Evolutionary conservation across 2,888 invertebrate species (phyloP), one percentile per base, ranked within the genome.

Genomic region (Apotomis turbidana): DNA sequence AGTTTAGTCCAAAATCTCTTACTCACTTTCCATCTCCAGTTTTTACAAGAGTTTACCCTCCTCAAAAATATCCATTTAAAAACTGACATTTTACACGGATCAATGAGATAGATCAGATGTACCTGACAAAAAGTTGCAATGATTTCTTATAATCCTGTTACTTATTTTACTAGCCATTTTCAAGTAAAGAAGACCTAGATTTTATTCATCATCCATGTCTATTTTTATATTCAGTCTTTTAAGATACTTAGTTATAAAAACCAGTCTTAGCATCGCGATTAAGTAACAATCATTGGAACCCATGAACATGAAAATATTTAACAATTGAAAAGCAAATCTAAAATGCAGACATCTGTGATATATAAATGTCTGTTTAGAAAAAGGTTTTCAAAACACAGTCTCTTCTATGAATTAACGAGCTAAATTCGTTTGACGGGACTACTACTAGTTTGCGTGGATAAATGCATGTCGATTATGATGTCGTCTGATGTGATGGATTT

Each of bases 391-490:
- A 74, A 76, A 73, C 60, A 54, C 68, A 73, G 69, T 70, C 69
- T 63, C 59, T 70, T 71, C 44, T 44, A 57, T 70, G 58, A 52
- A 10, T 61, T 60, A 60, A 59, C 62, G 73, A 76, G 81, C 85
- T 88, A 88, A 80, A 88, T 86, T 78, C 86, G 80, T 70, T 85
- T 82, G 46, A 81, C 77, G 66, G 83, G 75, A 70, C 81, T 75
- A 41, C 54, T 71, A n/a, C 58, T 68, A 9, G 55, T 60, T 57
- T 76, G 73, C 57, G 85, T 86, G 73, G 86, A 81, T 87, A 91
- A 88, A 89, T 91, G 94, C 93, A 95, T 94, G 76, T 95, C 95
- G 71, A 95, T 93, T 73, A 94, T 94, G 70, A 95, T 94, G 71
- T 95, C 94, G 78, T 95, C 94, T 10, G 94, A 94, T 0, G 81